phyloP scores from a whole-genome alignment of 2,113 vertebrate species.

The Dendrocopos noguchii region DNA sequence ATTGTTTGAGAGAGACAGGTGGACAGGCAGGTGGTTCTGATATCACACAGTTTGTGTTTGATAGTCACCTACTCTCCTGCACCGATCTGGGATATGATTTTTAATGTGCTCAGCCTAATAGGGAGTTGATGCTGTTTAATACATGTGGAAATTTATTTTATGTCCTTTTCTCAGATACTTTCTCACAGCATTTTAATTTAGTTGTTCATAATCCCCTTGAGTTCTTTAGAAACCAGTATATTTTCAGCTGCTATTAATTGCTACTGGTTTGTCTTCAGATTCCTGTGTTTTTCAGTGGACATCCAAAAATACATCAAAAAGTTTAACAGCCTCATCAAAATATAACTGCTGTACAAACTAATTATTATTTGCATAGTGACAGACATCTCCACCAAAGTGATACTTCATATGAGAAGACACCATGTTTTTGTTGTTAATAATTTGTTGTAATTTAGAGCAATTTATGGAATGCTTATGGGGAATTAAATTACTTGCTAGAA shows the following conservation, averaged over 20 bases:
- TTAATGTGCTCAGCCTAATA: neutral
- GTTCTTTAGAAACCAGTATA: neutral
- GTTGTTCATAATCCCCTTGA: neutral
- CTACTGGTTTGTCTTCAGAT: neutral
- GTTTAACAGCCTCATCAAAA: neutral
- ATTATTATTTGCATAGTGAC: neutral
- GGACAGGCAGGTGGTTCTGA: neutral
- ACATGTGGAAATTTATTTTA: conserved; percentile 1
- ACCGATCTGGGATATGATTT: neutral
- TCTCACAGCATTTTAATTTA: neutral
- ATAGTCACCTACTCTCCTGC: neutral
- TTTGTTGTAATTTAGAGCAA: neutral
- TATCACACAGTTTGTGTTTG: neutral
- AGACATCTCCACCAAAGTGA: neutral
- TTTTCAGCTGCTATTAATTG: neutral
- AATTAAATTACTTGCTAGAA: neutral
- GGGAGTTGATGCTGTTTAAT: neutral
- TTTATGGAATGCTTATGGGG: neutral
- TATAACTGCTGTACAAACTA: neutral
- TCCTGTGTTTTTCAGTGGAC: neutral
- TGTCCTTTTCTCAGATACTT: neutral
- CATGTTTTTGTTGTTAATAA: neutral
- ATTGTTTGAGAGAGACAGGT: neutral
- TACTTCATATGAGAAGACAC: neutral
- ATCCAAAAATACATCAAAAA: neutral